Evolutionary conservation across 1,140 invertebrate genomes (phyloP).

Genomic region (Tenebrio molitor): DNA sequence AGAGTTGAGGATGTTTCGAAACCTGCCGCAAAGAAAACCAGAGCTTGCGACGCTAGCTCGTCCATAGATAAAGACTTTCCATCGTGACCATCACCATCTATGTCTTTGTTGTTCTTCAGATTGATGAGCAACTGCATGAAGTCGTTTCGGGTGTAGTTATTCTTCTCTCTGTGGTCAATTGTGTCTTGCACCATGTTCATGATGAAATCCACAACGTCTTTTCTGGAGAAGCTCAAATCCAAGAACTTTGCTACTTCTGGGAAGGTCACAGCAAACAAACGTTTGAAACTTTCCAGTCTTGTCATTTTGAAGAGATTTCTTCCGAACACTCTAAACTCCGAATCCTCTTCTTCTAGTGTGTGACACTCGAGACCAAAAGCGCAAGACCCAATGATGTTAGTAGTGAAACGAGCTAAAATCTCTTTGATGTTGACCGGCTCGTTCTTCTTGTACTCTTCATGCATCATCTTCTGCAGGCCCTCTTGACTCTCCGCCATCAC

Average conservation of each 20-base stretch:
- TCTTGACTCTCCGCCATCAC: conserved; percentile 28
- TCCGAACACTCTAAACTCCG: conserved; percentile 67
- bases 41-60: conserved; percentile 68
- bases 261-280: neutral
- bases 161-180: conserved; percentile 67
- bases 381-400: conserved; percentile 70
- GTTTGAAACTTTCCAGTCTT: conserved; percentile 31
- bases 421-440: conserved; percentile 67
- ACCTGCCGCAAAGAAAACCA: conserved; percentile 74
- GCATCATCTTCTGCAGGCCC: conserved; percentile 66
- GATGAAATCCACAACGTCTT: conserved; percentile 67
- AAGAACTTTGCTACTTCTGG: conserved; percentile 9
- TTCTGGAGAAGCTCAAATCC: neutral
- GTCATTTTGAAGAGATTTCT: conserved; percentile 52
- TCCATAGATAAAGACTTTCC: conserved; percentile 59
- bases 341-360: conserved; percentile 67
- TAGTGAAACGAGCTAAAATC: conserved; percentile 67
- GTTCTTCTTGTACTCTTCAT: conserved; percentile 53
- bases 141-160: conserved; percentile 68
- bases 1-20: conserved; percentile 76
- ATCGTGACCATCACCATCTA: too few species aligned
- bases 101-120: conserved; percentile 66
- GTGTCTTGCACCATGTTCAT: conserved; percentile 65
- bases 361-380: conserved; percentile 71
- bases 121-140: conserved; percentile 72